Evolutionary conservation across 1,140 invertebrate genomes (phyloP), one percentile per base, ranked within the genome.

Genomic region (Philotrypesis tridentata): DNA sequence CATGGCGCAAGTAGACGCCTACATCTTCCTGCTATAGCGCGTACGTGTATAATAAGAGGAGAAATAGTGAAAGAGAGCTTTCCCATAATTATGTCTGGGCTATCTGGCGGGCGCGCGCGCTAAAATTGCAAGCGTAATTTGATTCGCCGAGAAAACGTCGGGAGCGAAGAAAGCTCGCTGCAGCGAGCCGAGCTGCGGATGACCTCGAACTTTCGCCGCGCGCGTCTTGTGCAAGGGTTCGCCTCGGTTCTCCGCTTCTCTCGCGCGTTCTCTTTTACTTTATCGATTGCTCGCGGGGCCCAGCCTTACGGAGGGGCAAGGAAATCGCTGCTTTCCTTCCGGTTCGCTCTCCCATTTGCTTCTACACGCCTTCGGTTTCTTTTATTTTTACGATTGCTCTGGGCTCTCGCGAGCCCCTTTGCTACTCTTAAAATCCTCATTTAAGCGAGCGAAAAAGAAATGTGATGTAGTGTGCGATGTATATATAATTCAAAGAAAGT

Each of bases 291-390:
- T 82, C 79, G 82, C 79, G 6, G 5, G n/a, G 21, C 48, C 48
- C 48, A 55, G 48, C 48, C 48, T 55, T n/a, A 55, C 21, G 21
- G 48, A 80, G 79, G 43, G 3, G n/a, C 17, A 5, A 55, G 21
- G 80, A 87, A 88, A 87, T 87, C 84, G 84, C 75, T 77, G 79
- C 70, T 83, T 88, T 87, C 84, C 84, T 87, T 86, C 84, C 84
- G 85, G 82, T 84, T 82, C 43, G 40, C 48, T 14, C 72, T 77
- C 73, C 61, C 81, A 79, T 82, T 48, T 76, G 37, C 27, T 29
- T 40, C 29, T 75, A 61, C 48, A 14, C 72, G 48, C 33, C 67
- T 73, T 82, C 82, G 72, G 5, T 29, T 12, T 9, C 25, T 12
- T 65, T 25, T 9, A 8, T 61, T 61, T 11, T 8, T 61, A n/a